A percentile compares a stretch with the other conserved stretches of the same genome.
phyloP scores from a whole-genome alignment of 2,797 vertebrate species.

The Microhierax caerulescens region DNA sequence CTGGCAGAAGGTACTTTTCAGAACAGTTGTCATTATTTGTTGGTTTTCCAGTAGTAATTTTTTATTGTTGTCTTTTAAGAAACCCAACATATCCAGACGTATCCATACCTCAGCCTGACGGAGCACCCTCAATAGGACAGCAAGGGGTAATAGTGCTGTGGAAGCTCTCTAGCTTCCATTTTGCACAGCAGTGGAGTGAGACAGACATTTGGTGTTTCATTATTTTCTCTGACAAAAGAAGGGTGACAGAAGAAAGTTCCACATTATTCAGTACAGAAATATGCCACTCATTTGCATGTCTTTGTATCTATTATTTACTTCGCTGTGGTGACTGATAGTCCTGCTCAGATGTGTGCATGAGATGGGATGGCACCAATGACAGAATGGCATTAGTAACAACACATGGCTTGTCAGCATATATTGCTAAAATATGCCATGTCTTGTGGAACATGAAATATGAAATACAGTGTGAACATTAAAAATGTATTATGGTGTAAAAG shows the following conservation, averaged over 20 bases:
- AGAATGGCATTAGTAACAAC: neutral
- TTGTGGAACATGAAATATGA: conserved; percentile 11
- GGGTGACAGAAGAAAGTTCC: neutral
- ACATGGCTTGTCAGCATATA: conserved; percentile 21
- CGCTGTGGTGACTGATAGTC: neutral
- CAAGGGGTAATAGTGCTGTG: neutral
- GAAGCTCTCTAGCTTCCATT: neutral
- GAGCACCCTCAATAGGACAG: neutral
- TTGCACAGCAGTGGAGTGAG: neutral
- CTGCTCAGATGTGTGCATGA: neutral
- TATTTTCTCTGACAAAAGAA: neutral
- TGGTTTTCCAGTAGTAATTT: neutral
- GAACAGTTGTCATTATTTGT: neutral
- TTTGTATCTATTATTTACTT: conserved; percentile 6
- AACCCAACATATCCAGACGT: rapidly evolving
- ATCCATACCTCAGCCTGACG: neutral
- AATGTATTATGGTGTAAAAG: neutral
- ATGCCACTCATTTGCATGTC: neutral
- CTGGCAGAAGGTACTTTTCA: neutral
- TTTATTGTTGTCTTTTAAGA: neutral
- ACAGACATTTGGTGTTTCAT: neutral
- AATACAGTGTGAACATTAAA: conserved; percentile 6
- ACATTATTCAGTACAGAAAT: neutral
- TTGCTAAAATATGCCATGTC: conserved; percentile 15
- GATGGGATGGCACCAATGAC: neutral